Evolutionary conservation across 2,888 invertebrate genomes (phyloP), one percentile per base, ranked within the genome.

Genomic region (Ashinkailepas kermadecensis): DNA sequence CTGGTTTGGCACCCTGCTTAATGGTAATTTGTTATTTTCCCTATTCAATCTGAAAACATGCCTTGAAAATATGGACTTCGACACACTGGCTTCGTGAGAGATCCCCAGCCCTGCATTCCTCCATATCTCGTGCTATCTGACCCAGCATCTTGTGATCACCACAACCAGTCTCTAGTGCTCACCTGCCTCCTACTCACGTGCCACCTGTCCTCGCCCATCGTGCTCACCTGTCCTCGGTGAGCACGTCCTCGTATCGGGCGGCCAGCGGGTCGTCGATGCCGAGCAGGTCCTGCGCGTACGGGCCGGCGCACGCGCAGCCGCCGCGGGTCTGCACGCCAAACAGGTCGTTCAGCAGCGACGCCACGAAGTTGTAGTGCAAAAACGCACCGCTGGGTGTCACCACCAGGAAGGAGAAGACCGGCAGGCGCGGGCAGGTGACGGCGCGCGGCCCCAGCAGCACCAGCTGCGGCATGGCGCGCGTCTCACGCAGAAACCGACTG

Each of bases 351-450:
- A 97, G 90, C 39, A 96, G 91, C 15, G 94, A 93, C 85, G 93
- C 93, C 15, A 96, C 92, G 90, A 93, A 92, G 88, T 95, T 95
- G 87, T 96, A 94, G 87, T 96, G 96, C 3, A 96, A 91, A 87
- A 94, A 95, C 21, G 93, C 85, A 21, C 94, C 94, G 25, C 86
- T 86, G 67, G 93, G 89, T 0, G 93, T 92, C 84, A 93, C 91
- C 81, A 96, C 92, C 89, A 96, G 91, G 86, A 96, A 92, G 10
- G 95, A 95, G 87, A 96, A 94, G 82, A 95, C 92, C 6, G 96
- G 94, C 57, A 96, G 89, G 4, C 83, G 81, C 13, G 80, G 23
- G 12, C 74, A 74, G 74, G 58, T 25, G 58, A 39, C 23, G 23
- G 64, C 58, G n/a, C 79, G 59, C 62, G 82, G 82, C 10, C 85